Conservation (phyloP, 2,113 vertebrate species). For the Prunella fulvescens region DNA sequence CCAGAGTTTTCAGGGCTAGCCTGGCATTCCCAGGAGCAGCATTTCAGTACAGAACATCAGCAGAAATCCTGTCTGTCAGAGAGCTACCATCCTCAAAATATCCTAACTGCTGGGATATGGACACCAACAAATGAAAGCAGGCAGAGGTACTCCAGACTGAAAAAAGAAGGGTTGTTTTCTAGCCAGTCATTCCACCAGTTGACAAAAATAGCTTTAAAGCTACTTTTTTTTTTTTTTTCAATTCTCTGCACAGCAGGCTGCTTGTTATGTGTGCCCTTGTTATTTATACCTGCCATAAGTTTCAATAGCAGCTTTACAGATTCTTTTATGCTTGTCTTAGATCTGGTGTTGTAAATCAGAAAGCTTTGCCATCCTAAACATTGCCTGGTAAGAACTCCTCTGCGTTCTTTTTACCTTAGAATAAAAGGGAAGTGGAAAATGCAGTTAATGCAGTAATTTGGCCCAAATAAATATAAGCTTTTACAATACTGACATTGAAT, state of each 20-base stretch:
- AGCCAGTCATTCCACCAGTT: neutral
- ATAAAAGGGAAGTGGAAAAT: conserved; percentile 25
- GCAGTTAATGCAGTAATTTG: neutral
- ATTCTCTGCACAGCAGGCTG: neutral
- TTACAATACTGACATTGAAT: neutral
- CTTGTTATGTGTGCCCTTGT: neutral
- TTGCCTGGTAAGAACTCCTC: neutral
- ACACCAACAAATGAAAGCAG: neutral
- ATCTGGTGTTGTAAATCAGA: conserved; percentile 2
- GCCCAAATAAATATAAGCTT: neutral
- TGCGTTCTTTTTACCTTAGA: neutral
- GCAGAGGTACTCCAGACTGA: neutral
- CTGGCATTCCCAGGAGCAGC: neutral
- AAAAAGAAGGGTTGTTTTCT: neutral
- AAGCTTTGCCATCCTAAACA: conserved; percentile 35
- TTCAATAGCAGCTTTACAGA: conserved; percentile 7
- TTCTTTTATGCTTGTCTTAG: conserved; percentile 17
- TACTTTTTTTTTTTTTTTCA: neutral
- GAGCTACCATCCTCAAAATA: neutral
- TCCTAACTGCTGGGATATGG: neutral
- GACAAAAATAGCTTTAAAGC: conserved; percentile 12
- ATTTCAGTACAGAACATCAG: neutral
- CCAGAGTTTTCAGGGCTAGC: neutral
- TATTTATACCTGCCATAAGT: neutral
- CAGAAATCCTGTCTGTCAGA: neutral